A percentile compares a stretch with the other conserved stretches of the same genome.
These are phyloP conservation scores for Sylvia borin DNA, from an alignment of 2,797 vertebrate species.

Conservation along the genomic window DNA sequence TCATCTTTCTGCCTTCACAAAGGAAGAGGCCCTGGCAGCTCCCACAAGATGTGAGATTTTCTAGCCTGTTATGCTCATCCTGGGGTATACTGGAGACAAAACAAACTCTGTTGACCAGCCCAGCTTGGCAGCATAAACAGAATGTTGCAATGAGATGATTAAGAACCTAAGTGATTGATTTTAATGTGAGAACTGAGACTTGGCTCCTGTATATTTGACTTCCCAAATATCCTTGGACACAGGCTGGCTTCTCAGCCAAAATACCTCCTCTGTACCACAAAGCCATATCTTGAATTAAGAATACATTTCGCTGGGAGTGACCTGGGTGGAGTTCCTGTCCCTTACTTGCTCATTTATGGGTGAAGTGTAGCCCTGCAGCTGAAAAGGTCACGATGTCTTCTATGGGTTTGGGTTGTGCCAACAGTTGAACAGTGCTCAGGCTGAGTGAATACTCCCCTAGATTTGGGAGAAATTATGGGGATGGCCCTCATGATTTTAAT, in stretches of 20 bases:
- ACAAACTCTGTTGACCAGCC: neutral
- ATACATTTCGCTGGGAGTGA: neutral
- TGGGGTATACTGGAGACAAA: neutral
- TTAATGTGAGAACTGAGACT: conserved; percentile 3
- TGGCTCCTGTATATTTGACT: neutral
- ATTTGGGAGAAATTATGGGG: neutral
- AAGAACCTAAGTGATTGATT: neutral
- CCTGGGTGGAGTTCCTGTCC: neutral
- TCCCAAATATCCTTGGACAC: conserved; percentile 2
- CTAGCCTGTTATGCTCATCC: neutral
- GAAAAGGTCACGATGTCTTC: neutral
- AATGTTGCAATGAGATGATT: conserved; percentile 21
- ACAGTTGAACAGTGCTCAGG: neutral
- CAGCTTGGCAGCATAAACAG: conserved; percentile 19
- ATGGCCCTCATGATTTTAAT: neutral
- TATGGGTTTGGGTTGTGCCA: neutral
- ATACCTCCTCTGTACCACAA: neutral
- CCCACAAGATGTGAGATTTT: neutral
- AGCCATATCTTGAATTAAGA: neutral
- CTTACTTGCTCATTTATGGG: neutral
- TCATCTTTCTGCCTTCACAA: neutral
- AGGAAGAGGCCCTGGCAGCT: neutral
- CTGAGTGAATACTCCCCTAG: neutral
- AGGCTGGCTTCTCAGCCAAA: neutral
- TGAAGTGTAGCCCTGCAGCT: neutral